These are phyloP conservation scores for Trachelus troglodyta DNA, from an alignment of 2,888 invertebrate genomes.

Conservation along the genomic window DNA sequence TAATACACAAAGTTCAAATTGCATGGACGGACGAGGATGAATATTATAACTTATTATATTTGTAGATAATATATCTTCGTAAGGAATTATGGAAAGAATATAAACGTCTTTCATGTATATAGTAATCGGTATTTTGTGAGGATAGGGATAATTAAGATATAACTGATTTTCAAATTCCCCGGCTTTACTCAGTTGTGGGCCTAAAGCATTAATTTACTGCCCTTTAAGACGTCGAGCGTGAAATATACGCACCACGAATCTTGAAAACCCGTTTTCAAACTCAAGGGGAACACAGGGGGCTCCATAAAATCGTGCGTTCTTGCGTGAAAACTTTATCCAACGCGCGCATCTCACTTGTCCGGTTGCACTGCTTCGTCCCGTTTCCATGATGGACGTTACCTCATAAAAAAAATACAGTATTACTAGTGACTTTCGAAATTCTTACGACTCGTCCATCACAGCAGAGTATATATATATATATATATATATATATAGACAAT, in stretches of 20 bases:
- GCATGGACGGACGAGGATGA: neutral
- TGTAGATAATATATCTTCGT: neutral
- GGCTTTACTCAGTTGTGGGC: conserved; percentile 26
- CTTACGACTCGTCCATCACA: neutral
- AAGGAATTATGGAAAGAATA: neutral
- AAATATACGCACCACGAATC: conserved; percentile 44
- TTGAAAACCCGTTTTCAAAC: conserved; percentile 47
- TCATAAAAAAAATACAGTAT: neutral
- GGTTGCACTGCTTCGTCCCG: neutral
- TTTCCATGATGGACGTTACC: neutral
- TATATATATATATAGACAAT: neutral
- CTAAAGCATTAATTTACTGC: conserved; percentile 54
- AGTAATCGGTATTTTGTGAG: neutral
- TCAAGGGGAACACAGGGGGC: conserved; percentile 49
- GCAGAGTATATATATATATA: too few relatives aligned
- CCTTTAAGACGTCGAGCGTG: conserved; percentile 53
- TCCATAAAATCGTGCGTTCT: conserved; percentile 62
- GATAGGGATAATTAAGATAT: conserved; percentile 49
- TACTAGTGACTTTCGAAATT: neutral
- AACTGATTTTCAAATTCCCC: conserved; percentile 50
- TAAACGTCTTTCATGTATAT: neutral
- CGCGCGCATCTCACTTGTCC: conserved; percentile 1
- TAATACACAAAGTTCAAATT: neutral
- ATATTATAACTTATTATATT: neutral
- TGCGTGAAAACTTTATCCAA: conserved; percentile 52